Base-by-base conservation (phyloP, 2,797 vertebrate species). In the Hirundo rustica region DNA sequence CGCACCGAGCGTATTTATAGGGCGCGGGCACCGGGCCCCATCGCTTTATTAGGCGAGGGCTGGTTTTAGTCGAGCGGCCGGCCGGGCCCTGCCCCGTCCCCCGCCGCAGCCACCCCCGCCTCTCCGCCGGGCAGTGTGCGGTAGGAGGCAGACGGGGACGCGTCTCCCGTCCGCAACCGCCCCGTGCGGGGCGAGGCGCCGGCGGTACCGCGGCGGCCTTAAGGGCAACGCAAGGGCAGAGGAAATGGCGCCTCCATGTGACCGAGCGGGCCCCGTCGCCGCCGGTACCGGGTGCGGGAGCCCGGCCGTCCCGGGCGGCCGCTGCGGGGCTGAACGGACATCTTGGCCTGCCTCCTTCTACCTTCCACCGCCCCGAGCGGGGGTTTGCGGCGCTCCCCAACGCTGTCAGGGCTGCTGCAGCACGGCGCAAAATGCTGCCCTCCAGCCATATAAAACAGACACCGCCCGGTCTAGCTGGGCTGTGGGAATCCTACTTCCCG, bases 11-110 rank as follows among this genome's bases (percentile, higher is more conserved):
- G 93, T 98, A 98, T 99, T 99, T 99, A 99, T 98, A 98, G 98
- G 95, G 97, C 61, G 95, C 58, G 76, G 92, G 95, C 93, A 95
- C 92, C 91, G 85, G 53, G 97, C 97, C 97, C 97, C 98, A 98
- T 98, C 92, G 92, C 99, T 99, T 98, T 98, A 99, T 99, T 98
- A 98, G 98, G 98, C 91, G 92, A 98, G 95, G 83, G 92, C 82
- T 93, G 92, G 40, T 58, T 92, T 88, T 53, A 92, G 95, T 81
- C 8, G 29, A 50, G 79, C 6, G 34, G 47, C 34, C 9, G 25
- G 60, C 40, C 8, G 36, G 36, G 13, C 30, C 38, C 47, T 85
- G 45, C 47, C 51, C 32, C 30, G 54, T 75, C 45, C 36, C 23
- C 70, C 23, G 16, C 74, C 7, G 27, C 8, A 42, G 47, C 25